Conservation (phyloP, 2,113 vertebrate genomes). For the Prinia subflava region DNA sequence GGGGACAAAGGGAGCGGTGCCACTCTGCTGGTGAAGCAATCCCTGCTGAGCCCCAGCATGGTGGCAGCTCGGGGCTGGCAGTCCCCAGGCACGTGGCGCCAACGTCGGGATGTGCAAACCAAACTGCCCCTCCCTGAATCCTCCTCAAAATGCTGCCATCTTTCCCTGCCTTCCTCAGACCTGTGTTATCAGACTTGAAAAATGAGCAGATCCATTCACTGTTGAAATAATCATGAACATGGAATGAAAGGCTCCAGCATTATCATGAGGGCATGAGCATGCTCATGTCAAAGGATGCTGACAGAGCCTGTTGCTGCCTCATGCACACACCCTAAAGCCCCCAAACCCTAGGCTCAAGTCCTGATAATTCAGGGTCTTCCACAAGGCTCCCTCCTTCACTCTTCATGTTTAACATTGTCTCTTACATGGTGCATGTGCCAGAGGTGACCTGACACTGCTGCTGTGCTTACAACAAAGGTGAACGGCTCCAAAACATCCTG, state of each 20-base stretch:
- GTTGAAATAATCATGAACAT: not conserved
- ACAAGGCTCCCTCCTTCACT: not conserved
- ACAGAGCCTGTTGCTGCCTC: not conserved
- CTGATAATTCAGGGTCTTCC: not conserved
- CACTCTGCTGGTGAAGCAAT: not conserved
- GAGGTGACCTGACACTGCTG: not conserved
- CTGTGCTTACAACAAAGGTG: not conserved
- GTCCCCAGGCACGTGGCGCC: accelerated
- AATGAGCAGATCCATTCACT: not conserved
- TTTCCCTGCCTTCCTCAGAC: not conserved
- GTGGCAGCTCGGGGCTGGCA: not conserved
- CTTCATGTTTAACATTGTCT: not conserved
- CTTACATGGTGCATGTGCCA: not conserved
- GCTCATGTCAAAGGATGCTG: accelerated
- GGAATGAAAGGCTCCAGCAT: not conserved
- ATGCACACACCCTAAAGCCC: not conserved
- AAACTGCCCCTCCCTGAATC: not conserved
- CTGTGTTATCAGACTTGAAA: accelerated
- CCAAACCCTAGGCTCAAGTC: accelerated
- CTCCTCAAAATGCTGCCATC: accelerated
- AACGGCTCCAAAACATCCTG: not conserved
- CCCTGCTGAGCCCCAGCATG: not conserved
- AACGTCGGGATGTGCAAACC: accelerated
- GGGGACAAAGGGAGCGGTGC: not conserved
- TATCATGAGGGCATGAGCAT: not conserved